A percentile compares a stretch with the other conserved stretches of the same genome.
phyloP scores from a whole-genome alignment of 2,113 vertebrate genomes.

The Percopsis transmontana region DNA sequence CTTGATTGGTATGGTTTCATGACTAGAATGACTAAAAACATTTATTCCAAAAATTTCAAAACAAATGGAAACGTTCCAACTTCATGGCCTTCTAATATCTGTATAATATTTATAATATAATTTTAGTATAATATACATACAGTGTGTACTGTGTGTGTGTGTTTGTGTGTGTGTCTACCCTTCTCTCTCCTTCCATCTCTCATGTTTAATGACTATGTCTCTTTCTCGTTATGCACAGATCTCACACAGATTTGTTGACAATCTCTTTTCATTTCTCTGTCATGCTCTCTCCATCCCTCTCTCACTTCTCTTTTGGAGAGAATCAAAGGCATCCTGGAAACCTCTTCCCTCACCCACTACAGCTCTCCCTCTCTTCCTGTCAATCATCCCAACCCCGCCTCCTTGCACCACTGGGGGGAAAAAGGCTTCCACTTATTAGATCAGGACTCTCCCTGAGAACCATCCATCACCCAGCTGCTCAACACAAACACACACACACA shows the following conservation, averaged over 20 bases:
- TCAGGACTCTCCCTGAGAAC: constrained; percentile 59
- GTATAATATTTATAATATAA: no score
- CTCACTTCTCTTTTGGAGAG: no score
- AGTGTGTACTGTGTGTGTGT: neutral
- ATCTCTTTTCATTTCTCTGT: no score
- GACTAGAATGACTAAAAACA: no score
- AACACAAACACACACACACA: constrained; percentile 14
- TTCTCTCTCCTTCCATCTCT: neutral
- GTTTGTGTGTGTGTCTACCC: neutral
- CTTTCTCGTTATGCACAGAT: neutral
- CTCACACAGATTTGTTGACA: no score
- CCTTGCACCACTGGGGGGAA: constrained; percentile 12
- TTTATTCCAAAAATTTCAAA: no score
- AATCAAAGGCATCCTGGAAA: no score
- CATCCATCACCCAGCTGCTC: constrained; percentile 69
- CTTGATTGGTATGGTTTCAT: no score
- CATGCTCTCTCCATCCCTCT: no score
- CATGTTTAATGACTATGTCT: constrained; percentile 11
- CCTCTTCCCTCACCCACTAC: neutral
- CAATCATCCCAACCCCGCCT: neutral
- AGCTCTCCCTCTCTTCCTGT: constrained; percentile 14
- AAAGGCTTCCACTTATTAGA: constrained; percentile 73
- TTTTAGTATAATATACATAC: no score
- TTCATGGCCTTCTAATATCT: no score
- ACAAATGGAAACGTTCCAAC: no score